Evolutionary conservation across 2,113 vertebrate genomes (phyloP).

Genomic region (Myotis davidii): DNA sequence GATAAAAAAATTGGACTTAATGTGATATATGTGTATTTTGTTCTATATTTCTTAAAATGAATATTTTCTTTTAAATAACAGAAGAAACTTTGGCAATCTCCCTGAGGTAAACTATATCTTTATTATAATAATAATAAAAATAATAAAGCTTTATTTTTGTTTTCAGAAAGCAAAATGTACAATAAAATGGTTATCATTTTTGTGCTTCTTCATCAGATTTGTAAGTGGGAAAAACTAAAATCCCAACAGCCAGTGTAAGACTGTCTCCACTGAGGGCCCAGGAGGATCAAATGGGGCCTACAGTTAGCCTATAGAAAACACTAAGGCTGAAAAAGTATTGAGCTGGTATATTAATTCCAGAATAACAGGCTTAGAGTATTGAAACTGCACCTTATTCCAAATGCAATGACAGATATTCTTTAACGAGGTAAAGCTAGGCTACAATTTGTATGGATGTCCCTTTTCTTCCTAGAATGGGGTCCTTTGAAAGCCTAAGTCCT

Average conservation of each 20-base stretch:
- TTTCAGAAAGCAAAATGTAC: constrained; percentile 9
- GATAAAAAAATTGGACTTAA: constrained; percentile 28
- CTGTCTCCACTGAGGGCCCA: not conserved
- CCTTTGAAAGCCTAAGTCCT: not conserved
- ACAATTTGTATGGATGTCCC: not conserved
- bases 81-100: not conserved
- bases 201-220: not conserved
- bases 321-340: not conserved
- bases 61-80: not conserved
- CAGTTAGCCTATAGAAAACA: not conserved
- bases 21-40: not conserved
- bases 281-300: not conserved
- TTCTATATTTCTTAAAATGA: not conserved
- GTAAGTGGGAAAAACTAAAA: not conserved
- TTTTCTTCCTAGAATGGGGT: not conserved
- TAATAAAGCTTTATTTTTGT: not conserved
- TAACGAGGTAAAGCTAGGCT: not conserved
- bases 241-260: not conserved
- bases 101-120: not conserved
- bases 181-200: constrained; percentile 18
- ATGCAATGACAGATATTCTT: constrained; percentile 5
- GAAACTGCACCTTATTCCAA: not conserved
- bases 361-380: not conserved
- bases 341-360: not conserved
- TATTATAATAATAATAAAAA: not conserved